Base-by-base conservation (phyloP, 92 coral and sea anemone genomes). In the Scolanthus callimorphus region DNA sequence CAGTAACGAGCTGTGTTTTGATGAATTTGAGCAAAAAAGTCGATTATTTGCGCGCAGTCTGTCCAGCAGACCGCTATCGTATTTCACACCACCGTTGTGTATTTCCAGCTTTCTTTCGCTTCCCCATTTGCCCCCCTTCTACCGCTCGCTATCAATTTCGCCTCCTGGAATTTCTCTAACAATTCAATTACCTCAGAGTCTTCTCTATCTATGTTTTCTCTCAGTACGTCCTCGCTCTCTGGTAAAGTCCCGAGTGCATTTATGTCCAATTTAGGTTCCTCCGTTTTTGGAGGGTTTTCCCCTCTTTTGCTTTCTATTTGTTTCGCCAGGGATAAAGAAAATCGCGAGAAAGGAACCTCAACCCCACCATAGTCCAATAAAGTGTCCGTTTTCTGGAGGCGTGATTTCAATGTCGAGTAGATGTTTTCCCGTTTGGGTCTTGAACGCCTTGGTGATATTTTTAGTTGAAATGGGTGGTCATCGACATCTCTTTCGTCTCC, bases 121-220 rank as follows among this genome's bases (percentile, higher is more conserved):
- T 59, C 55, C 27, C 41, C 60, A 11, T 30, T 55, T 11, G 69
- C 55, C 1, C 58, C 72, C 53, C 41, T 86, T 39, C 58, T 60
- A 25, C 89, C 95, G 17, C 82, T 86, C 6, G 95, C 95, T 20
- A 86, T 70, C 23, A 45, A 76, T 60, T 82, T 75, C 0, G 95
- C 89, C 21, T 76, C 85, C 66, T 82, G 89, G 28, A 86, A 74
- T 45, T 71, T 84, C 12, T 73, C 81, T 15, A 80, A 49, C 43
- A 80, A 47, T 19, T 82, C 81, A 13, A 57, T 27, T 17, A 82
- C 76, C 81, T 75, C 78, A 28, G 59, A 70, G 49, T 63, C 78
- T 8, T 41, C 39, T 3, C 19, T 48, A 9, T 28, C 79, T 20
- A 9, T 41, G 3, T 27, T 44, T 1, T 20, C 30, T 6, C 37